A percentile compares a stretch with the other conserved stretches of the same genome.
These are phyloP conservation scores for Lordiphosa stackelbergi DNA, from an alignment of 1,140 invertebrate genomes.

Conservation along the genomic window DNA sequence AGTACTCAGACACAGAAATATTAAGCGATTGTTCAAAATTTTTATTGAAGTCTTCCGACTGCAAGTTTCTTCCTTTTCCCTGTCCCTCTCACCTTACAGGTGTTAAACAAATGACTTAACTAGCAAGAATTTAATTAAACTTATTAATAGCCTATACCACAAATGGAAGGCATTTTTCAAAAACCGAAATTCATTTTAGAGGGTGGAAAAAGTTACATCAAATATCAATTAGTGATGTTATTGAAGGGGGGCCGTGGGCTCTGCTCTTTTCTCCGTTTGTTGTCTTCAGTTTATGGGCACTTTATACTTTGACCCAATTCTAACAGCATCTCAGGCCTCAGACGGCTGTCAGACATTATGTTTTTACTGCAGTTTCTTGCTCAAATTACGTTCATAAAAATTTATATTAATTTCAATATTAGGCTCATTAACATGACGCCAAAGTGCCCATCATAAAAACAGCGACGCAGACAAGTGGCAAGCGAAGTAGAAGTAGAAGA, in stretches of 20 bases:
- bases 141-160: no score
- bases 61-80: no score
- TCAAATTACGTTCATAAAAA: conserved; percentile 55
- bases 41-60: background rate
- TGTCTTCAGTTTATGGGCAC: conserved; percentile 41
- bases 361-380: conserved; percentile 48
- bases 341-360: conserved; percentile 12
- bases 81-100: no score
- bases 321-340: conserved; percentile 5
- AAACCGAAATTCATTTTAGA: background rate
- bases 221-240: conserved; percentile 62
- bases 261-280: background rate
- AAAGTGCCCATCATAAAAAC: conserved; percentile 33
- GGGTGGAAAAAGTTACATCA: conserved; percentile 48
- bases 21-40: background rate
- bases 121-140: no score
- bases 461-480: conserved; percentile 4
- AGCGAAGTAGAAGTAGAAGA: background rate
- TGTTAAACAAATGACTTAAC: no score
- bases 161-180: no score
- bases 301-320: conserved; percentile 54
- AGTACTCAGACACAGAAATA: no score
- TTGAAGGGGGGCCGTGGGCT: conserved; percentile 8
- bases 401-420: conserved; percentile 72
- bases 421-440: conserved; percentile 54